Evolutionary conservation across 2,888 invertebrate species (phyloP).

Genomic region (Dysmachus trigonus): DNA sequence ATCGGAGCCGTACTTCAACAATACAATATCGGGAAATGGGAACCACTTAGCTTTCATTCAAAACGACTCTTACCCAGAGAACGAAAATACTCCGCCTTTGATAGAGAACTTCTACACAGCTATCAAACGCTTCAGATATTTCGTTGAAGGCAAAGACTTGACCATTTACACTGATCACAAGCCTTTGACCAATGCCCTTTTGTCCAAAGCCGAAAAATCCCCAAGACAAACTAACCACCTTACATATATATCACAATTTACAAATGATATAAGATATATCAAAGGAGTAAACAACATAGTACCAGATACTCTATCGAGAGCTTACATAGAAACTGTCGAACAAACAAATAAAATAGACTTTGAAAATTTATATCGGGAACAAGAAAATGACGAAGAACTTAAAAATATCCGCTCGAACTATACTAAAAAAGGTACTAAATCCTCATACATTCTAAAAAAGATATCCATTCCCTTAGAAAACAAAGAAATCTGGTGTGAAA

Average conservation of each 20-base stretch:
- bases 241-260: neutral
- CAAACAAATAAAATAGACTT: no score
- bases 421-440: no score
- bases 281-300: no score
- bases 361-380: no score
- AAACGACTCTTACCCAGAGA: neutral
- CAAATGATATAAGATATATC: neutral
- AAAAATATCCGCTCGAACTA: no score
- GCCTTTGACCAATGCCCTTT: neutral
- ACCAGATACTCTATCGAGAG: no score
- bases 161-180: neutral
- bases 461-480: no score
- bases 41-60: neutral
- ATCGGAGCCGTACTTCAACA: neutral
- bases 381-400: no score
- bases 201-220: neutral
- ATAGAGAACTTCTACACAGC: neutral
- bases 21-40: neutral
- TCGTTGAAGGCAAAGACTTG: neutral
- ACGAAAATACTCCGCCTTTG: neutral
- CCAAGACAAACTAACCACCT: neutral
- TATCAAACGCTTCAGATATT: neutral
- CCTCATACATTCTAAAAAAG: no score
- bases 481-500: no score
- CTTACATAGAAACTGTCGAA: no score